phyloP scores from a whole-genome alignment of 2,113 vertebrate genomes.

The Amazona guildingii region DNA sequence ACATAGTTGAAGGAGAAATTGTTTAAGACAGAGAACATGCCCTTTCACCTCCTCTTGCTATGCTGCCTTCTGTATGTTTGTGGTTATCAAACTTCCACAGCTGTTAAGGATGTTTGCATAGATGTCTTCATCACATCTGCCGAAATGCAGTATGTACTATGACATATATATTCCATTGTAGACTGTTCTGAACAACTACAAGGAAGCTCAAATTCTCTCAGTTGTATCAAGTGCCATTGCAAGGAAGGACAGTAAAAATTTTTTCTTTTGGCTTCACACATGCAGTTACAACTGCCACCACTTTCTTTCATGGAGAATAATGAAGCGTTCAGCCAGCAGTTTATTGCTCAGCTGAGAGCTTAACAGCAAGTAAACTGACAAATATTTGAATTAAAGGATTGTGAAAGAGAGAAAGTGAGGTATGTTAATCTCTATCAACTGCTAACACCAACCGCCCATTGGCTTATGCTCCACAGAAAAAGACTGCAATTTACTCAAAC shows the following conservation, averaged over 20 bases:
- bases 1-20: background rate
- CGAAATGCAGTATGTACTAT: background rate
- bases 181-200: background rate
- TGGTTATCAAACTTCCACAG: background rate
- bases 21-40: too few species aligned
- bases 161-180: background rate
- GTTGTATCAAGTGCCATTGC: background rate
- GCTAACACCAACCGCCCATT: background rate
- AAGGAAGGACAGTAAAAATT: background rate
- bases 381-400: background rate
- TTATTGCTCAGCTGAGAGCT: background rate
- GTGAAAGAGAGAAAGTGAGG: background rate
- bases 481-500: background rate
- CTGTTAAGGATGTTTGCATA: background rate
- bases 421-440: background rate
- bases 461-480: background rate
- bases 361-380: background rate
- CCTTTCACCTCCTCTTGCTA: background rate
- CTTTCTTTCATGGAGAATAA: background rate
- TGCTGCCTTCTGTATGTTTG: background rate
- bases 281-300: background rate
- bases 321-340: background rate
- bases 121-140: background rate
- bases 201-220: background rate
- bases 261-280: background rate